A percentile compares a stretch with the other conserved stretches of the same genome.
Conservation (phyloP, 2,888 invertebrate species). For the Dorcus parallelipipedus region DNA sequence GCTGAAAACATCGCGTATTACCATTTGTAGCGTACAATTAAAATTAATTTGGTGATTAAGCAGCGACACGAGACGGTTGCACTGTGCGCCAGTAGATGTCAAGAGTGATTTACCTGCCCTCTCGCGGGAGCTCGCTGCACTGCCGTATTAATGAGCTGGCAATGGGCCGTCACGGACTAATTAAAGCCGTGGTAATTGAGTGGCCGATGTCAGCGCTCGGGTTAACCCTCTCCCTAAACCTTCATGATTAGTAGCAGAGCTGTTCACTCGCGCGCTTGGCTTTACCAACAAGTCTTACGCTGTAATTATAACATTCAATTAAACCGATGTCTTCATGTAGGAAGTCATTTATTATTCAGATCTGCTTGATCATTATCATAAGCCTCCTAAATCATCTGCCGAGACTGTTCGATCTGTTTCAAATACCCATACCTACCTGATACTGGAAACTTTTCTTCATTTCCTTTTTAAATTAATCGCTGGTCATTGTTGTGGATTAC, state of each 20-base stretch:
- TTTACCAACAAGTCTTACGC: conserved; percentile 18
- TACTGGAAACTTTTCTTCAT: too few species aligned
- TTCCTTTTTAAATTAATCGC: too few species aligned
- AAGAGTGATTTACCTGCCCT: conserved; percentile 46
- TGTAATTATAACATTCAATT: conserved; percentile 27
- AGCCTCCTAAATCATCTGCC: too few species aligned
- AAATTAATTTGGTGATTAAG: conserved; percentile 46
- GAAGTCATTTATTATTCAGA: not conserved
- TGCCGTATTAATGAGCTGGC: conserved; percentile 47
- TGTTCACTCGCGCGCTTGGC: not conserved
- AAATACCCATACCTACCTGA: too few species aligned
- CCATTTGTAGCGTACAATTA: conserved; percentile 40
- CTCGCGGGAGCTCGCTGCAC: conserved; percentile 36
- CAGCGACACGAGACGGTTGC: conserved; percentile 38
- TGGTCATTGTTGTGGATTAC: too few species aligned
- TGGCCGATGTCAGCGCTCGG: conserved; percentile 47
- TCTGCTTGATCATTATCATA: too few species aligned
- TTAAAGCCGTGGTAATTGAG: conserved; percentile 49
- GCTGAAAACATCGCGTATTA: conserved; percentile 35
- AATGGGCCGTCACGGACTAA: conserved; percentile 49
- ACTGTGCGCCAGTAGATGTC: conserved; percentile 33
- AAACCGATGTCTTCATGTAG: conserved; percentile 17
- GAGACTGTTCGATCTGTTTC: too few species aligned
- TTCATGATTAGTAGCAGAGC: conserved; percentile 40
- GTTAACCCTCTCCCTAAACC: conserved; percentile 43